Evolutionary conservation across 2,113 vertebrate species (phyloP).

Genomic region (Corynorhinus townsendii): DNA sequence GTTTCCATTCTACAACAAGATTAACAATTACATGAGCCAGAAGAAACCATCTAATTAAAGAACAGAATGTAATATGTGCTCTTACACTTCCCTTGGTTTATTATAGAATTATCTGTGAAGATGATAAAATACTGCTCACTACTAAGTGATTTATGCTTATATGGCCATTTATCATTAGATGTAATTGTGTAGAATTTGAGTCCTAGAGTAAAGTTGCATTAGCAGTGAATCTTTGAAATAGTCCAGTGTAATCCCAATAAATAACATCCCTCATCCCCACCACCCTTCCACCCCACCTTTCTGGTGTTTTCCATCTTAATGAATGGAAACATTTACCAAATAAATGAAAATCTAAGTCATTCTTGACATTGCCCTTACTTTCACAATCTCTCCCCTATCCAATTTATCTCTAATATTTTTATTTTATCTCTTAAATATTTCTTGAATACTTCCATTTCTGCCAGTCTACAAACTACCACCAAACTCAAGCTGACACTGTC

Average conservation of each 20-base stretch:
- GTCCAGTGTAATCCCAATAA: background rate
- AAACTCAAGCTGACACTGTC: background rate
- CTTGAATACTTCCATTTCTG: background rate
- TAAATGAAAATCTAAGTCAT: background rate
- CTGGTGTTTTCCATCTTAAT: background rate
- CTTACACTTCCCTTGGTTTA: slow-evolving; percentile 40
- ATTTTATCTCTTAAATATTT: background rate
- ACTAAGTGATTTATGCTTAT: slow-evolving; percentile 49
- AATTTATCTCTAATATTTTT: background rate
- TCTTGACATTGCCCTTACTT: background rate
- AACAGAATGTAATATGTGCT: slow-evolving; percentile 50
- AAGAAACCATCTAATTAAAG: slow-evolving; percentile 56
- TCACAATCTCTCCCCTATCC: background rate
- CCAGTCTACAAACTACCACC: background rate
- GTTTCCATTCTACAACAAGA: slow-evolving; percentile 48
- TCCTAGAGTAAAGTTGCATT: background rate
- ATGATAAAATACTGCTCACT: slow-evolving; percentile 58
- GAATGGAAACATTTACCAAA: background rate
- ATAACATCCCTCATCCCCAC: background rate
- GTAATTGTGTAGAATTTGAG: background rate
- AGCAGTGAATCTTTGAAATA: background rate
- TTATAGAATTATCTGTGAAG: slow-evolving; percentile 65
- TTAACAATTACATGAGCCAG: slow-evolving; percentile 56
- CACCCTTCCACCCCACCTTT: background rate
- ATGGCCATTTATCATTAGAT: slow-evolving; percentile 51